Evolutionary conservation across 2,113 vertebrate genomes (phyloP).

Genomic region (Centropristis striata): DNA sequence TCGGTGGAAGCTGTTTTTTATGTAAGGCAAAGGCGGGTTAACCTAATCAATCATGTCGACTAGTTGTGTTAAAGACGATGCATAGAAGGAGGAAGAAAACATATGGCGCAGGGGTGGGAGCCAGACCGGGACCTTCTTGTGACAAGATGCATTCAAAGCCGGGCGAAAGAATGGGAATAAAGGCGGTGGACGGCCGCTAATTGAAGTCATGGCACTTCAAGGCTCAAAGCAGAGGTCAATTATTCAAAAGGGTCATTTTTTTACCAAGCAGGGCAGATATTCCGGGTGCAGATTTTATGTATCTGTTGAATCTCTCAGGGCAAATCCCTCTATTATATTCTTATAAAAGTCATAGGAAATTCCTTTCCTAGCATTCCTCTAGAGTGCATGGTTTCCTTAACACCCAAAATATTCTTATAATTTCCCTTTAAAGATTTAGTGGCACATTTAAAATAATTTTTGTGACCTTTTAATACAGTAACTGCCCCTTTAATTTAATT

Average conservation of each 20-base stretch:
- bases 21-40: slow-evolving; percentile 82
- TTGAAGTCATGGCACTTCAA: slow-evolving; percentile 81
- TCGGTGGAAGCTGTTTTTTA: slow-evolving; percentile 83
- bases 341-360: background rate
- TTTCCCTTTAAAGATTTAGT: background rate
- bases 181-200: slow-evolving; percentile 78
- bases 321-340: background rate
- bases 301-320: background rate
- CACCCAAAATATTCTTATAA: background rate
- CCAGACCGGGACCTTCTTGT: slow-evolving; percentile 76
- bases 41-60: slow-evolving; percentile 88
- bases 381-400: background rate
- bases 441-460: background rate
- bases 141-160: slow-evolving; percentile 79
- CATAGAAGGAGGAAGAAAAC: slow-evolving; percentile 74
- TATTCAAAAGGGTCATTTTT: slow-evolving; percentile 39
- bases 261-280: slow-evolving; percentile 49
- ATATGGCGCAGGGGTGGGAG: slow-evolving; percentile 84
- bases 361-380: background rate
- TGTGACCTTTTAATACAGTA: background rate
- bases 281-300: background rate
- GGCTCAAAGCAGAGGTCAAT: slow-evolving; percentile 64
- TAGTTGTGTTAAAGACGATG: slow-evolving; percentile 84
- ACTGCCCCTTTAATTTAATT: background rate
- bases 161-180: slow-evolving; percentile 58